Evolutionary conservation across 2,113 vertebrate genomes (phyloP).

Genomic region (Chloroceryle aenea): DNA sequence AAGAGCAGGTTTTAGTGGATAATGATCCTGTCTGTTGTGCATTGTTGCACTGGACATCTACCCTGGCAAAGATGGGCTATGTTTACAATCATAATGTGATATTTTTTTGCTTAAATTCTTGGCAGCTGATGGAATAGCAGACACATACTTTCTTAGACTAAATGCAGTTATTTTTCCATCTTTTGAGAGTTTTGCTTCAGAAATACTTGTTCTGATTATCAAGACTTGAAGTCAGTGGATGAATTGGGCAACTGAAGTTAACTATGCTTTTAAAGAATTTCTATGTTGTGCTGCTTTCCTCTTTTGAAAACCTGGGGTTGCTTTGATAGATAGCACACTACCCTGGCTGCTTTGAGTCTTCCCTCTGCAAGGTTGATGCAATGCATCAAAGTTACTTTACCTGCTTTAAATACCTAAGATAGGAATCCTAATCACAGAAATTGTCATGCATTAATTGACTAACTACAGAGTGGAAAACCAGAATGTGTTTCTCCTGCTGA

Average conservation of each 20-base stretch:
- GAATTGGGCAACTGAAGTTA: not conserved
- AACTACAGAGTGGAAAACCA: not conserved
- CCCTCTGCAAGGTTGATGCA: constrained; percentile 8
- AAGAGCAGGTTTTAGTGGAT: not conserved
- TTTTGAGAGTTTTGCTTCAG: not conserved
- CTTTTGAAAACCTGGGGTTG: not conserved
- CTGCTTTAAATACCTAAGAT: constrained; percentile 36
- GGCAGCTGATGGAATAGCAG: not conserved
- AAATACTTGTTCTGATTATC: not conserved
- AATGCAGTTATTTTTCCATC: not conserved
- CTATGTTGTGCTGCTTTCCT: not conserved
- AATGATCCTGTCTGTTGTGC: not conserved
- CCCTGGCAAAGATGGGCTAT: not conserved
- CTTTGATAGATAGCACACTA: not conserved
- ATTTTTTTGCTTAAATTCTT: not conserved
- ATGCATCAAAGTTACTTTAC: constrained; percentile 39
- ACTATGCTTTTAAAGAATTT: not conserved
- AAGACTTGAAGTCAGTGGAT: not conserved
- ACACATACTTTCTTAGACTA: not conserved
- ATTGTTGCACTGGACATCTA: not conserved
- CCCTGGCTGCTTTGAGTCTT: not conserved
- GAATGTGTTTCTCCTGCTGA: not conserved
- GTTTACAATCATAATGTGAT: not conserved
- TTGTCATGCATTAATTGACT: not conserved
- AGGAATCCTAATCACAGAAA: constrained; percentile 21